phyloP scores from a whole-genome alignment of 2,888 invertebrate species.

The Fragum fragum region DNA sequence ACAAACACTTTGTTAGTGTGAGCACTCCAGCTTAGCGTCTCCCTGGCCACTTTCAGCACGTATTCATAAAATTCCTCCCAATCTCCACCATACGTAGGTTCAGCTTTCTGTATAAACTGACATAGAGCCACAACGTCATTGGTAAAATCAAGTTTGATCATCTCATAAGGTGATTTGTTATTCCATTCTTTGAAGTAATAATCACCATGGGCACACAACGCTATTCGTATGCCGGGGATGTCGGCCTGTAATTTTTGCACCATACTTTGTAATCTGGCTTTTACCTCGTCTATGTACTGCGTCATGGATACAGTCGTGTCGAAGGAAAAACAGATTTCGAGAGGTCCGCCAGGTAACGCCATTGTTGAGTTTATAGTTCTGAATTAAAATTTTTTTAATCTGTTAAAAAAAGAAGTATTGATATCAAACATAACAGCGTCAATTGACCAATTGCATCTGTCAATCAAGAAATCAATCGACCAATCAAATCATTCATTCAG shows the following conservation, averaged over 20 bases:
- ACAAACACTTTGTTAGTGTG: conserved; percentile 74
- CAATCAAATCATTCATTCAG: too few species aligned
- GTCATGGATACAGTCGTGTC: conserved; percentile 48
- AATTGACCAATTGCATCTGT: too few species aligned
- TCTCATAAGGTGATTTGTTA: conserved; percentile 64
- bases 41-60: conserved; percentile 71
- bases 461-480: too few species aligned
- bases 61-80: conserved; percentile 79
- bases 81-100: conserved; percentile 75
- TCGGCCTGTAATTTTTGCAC: conserved; percentile 39
- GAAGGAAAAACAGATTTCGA: conserved; percentile 48
- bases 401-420: too few species aligned
- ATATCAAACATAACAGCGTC: too few species aligned
- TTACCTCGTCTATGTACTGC: conserved; percentile 39
- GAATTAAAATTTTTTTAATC: neutral
- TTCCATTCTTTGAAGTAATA: conserved; percentile 76
- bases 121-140: conserved; percentile 65
- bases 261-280: conserved; percentile 42
- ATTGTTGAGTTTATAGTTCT: neutral
- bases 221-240: conserved; percentile 75
- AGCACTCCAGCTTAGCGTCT: conserved; percentile 72
- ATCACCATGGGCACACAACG: conserved; percentile 84
- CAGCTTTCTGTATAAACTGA: conserved; percentile 66
- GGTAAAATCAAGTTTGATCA: conserved; percentile 71
- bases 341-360: conserved; percentile 34